Conservation (phyloP, 2,113 vertebrate genomes). For the Xenopus borealis region DNA sequence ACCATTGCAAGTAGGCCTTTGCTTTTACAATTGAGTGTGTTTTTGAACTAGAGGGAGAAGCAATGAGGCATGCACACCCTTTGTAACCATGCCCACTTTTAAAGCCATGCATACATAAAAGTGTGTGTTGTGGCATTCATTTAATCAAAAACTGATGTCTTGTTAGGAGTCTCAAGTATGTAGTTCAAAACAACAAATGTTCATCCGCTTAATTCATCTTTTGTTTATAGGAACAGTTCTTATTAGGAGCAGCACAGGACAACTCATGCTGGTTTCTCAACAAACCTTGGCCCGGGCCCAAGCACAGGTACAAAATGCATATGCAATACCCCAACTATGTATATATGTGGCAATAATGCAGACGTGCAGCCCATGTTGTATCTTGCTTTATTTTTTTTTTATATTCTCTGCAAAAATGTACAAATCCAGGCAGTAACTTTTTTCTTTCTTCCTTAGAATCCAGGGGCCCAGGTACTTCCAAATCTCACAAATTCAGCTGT, state of each 20-base stretch:
- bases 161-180: too few species aligned
- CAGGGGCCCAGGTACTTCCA: conserved; percentile 64
- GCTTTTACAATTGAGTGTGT: too few species aligned
- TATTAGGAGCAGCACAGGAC: conserved; percentile 86
- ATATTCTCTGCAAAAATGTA: too few species aligned
- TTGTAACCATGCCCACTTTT: too few species aligned
- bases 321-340: conserved; percentile 51
- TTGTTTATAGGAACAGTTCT: conserved; percentile 81
- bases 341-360: conserved; percentile 57
- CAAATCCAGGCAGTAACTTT: not conserved
- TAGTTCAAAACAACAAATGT: too few species aligned
- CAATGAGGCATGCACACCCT: too few species aligned
- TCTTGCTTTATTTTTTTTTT: not conserved
- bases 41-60: too few species aligned
- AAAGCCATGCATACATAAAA: too few species aligned
- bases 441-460: conserved; percentile 58
- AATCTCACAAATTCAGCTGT: conserved; percentile 66
- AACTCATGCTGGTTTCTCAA: conserved; percentile 91
- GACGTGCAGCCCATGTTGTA: conserved; percentile 70
- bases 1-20: too few species aligned
- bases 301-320: conserved; percentile 60
- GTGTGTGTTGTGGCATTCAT: too few species aligned
- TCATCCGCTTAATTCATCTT: not conserved
- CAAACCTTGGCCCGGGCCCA: conserved; percentile 75
- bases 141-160: too few species aligned